Conservation (phyloP, 53 echinoderm and acorn worm genomes). For the Patiria pectinifera region DNA sequence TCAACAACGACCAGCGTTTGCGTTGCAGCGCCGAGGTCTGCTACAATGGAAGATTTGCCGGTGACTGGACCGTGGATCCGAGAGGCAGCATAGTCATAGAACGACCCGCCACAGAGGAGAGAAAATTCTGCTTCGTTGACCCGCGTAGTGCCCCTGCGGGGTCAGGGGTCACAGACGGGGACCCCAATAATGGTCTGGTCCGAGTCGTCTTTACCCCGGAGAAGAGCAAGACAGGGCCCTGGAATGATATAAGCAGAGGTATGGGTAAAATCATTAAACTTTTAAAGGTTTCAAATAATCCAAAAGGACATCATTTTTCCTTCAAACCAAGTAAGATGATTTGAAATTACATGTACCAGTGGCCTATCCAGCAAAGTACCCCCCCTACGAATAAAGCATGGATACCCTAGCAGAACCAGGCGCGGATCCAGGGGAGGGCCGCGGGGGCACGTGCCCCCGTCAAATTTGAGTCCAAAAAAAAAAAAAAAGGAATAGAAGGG, state of each 20-base stretch:
- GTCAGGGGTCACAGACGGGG: constrained; percentile 35
- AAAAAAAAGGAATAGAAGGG: no score
- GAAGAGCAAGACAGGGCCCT: not conserved
- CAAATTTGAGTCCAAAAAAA: no score
- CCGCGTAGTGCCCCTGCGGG: constrained; percentile 6
- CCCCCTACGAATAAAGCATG: no score
- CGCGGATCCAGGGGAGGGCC: no score
- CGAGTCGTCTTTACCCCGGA: constrained; percentile 20
- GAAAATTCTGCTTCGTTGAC: constrained; percentile 53
- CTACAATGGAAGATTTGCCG: constrained; percentile 46
- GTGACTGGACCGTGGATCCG: constrained; percentile 44
- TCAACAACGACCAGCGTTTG: not conserved
- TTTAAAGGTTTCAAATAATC: no score
- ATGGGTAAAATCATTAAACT: not conserved
- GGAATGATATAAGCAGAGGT: constrained; percentile 45
- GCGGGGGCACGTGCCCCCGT: no score
- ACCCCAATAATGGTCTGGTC: constrained; percentile 51
- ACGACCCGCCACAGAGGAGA: constrained; percentile 14
- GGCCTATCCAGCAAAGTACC: no score
- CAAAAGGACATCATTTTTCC: no score
- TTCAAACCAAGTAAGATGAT: no score
- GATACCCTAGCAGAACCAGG: no score
- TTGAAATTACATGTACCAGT: no score
- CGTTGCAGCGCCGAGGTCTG: constrained; percentile 34
- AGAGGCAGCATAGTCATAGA: not conserved